Evolutionary conservation across 2,797 vertebrate species (phyloP).

Genomic region (Loriculus beryllinus): DNA sequence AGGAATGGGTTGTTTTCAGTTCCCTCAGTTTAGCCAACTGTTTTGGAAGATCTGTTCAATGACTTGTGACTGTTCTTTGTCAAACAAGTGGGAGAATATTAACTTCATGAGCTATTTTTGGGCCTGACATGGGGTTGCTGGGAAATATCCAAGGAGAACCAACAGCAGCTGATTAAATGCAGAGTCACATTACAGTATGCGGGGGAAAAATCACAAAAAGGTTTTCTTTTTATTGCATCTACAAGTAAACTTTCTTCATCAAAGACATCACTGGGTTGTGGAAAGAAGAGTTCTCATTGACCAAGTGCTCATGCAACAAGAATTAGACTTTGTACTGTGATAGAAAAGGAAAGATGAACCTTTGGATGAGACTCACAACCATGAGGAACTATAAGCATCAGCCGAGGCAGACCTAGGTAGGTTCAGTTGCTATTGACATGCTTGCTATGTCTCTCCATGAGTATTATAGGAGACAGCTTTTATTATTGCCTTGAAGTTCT

Average conservation of each 20-base stretch:
- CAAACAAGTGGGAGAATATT: neutral
- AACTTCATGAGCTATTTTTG: neutral
- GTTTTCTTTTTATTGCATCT: neutral
- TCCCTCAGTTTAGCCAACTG: neutral
- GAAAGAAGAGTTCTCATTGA: neutral
- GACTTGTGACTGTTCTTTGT: neutral
- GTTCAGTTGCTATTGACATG: neutral
- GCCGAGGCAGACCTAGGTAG: neutral
- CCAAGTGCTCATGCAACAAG: neutral
- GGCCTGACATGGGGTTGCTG: neutral
- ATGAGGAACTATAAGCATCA: neutral
- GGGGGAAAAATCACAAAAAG: neutral
- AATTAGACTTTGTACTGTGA: neutral
- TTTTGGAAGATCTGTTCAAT: neutral
- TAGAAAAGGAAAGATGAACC: neutral
- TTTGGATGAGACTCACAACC: neutral
- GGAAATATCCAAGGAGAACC: neutral
- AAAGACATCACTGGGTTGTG: neutral
- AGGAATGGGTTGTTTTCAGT: neutral
- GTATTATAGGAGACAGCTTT: neutral
- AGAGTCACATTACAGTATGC: neutral
- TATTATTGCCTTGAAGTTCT: neutral
- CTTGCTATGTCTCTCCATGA: neutral
- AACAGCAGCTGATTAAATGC: neutral
- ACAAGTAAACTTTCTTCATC: neutral